phyloP scores from a whole-genome alignment of 1,140 invertebrate genomes.

The Drosophila hydei region DNA sequence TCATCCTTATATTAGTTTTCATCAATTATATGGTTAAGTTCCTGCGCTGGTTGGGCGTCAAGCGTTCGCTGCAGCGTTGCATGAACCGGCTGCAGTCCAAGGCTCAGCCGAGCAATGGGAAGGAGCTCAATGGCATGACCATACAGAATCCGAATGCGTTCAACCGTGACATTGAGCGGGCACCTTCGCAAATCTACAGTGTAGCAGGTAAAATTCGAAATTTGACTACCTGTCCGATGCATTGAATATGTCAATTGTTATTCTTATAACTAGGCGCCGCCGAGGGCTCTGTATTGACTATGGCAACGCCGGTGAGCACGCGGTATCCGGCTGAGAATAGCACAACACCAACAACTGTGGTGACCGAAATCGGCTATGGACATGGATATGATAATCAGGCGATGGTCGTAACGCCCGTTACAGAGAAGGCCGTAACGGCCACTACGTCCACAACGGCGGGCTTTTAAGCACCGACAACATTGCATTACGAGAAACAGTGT shows the following conservation, averaged over 20 bases:
- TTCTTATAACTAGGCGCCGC: slow-evolving; percentile 60
- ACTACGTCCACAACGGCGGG: slow-evolving; percentile 11
- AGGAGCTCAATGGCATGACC: slow-evolving; percentile 74
- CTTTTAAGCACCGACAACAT: slow-evolving; percentile 47
- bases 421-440: slow-evolving; percentile 61
- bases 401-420: slow-evolving; percentile 75
- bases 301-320: slow-evolving; percentile 77
- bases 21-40: slow-evolving; percentile 53
- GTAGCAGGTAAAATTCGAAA: slow-evolving; percentile 65
- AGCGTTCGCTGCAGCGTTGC: slow-evolving; percentile 47
- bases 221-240: slow-evolving; percentile 34
- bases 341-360: slow-evolving; percentile 71
- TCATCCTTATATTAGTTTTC: slow-evolving; percentile 57
- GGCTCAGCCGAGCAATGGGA: slow-evolving; percentile 51
- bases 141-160: slow-evolving; percentile 77
- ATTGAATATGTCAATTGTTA: background rate
- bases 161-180: slow-evolving; percentile 76
- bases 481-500: slow-evolving; percentile 41
- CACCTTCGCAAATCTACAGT: slow-evolving; percentile 75
- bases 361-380: slow-evolving; percentile 70
- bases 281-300: slow-evolving; percentile 75
- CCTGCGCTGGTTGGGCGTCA: slow-evolving; percentile 57
- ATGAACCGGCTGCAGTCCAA: slow-evolving; percentile 47
- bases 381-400: slow-evolving; percentile 75
- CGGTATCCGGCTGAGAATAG: slow-evolving; percentile 82